phyloP scores from a whole-genome alignment of 2,113 vertebrate species.

The Delphinus delphis region DNA sequence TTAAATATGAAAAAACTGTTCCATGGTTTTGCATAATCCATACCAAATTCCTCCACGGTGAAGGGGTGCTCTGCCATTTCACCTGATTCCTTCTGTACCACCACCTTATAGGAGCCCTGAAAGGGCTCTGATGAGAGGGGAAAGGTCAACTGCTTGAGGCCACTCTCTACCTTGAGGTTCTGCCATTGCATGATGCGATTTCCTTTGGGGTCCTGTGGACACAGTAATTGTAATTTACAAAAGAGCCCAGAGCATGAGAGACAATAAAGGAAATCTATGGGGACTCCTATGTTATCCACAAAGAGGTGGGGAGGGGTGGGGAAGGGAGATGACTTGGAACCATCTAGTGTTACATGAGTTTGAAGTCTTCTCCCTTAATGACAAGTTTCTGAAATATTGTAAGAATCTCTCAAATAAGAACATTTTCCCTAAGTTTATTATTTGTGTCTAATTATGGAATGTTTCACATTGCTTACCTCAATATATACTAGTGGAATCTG shows the following conservation, averaged over 20 bases:
- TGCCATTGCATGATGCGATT: slow-evolving; percentile 85
- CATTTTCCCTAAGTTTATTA: neutral
- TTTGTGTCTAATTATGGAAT: neutral
- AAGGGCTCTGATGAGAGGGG: slow-evolving; percentile 83
- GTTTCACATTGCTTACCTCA: slow-evolving; percentile 60
- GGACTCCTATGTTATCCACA: neutral
- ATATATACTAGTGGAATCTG: slow-evolving; percentile 66
- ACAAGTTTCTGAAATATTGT: neutral
- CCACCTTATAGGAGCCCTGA: slow-evolving; percentile 80
- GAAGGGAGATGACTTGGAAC: neutral
- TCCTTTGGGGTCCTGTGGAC: slow-evolving; percentile 80
- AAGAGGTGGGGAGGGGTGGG: neutral
- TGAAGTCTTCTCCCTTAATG: neutral
- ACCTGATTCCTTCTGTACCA: slow-evolving; percentile 68
- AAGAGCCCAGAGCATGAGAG: neutral
- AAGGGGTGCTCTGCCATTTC: slow-evolving; percentile 52
- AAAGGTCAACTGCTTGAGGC: slow-evolving; percentile 82
- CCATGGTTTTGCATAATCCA: neutral
- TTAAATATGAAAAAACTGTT: neutral
- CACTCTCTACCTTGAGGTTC: slow-evolving; percentile 66
- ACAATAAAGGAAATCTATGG: neutral
- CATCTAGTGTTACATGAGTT: neutral
- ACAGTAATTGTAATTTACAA: slow-evolving; percentile 30
- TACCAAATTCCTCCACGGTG: slow-evolving; percentile 86
- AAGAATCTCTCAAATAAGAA: neutral